Conservation (phyloP, 2,113 vertebrate species). For the Oryzias javanicus region DNA sequence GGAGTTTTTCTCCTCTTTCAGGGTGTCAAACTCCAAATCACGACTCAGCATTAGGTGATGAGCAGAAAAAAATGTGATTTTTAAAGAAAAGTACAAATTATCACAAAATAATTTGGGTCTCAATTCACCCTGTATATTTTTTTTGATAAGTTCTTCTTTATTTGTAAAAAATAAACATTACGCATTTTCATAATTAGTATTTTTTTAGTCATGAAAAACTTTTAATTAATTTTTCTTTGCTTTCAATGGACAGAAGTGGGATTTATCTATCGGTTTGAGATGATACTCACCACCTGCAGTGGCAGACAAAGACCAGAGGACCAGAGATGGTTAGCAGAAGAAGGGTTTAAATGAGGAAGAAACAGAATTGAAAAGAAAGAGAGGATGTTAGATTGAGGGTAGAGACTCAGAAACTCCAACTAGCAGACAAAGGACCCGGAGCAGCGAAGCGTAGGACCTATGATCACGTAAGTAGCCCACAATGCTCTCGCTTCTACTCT, state of each 20-base stretch:
- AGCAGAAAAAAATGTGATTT: background rate
- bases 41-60: conserved; percentile 1
- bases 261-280: conserved; percentile 24
- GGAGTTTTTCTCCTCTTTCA: background rate
- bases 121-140: too few relatives aligned
- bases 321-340: conserved; percentile 58
- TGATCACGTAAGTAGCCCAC: conserved; percentile 22
- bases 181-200: too few relatives aligned
- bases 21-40: background rate
- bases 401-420: conserved; percentile 16
- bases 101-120: too few relatives aligned
- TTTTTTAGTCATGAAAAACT: too few relatives aligned
- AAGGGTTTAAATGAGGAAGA: conserved; percentile 46
- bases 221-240: background rate
- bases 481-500: conserved; percentile 47
- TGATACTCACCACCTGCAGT: conserved; percentile 72
- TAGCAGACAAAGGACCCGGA: conserved; percentile 15
- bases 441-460: conserved; percentile 12
- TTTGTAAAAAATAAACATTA: too few relatives aligned
- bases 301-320: conserved; percentile 46
- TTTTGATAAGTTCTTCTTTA: too few relatives aligned
- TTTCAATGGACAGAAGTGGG: background rate
- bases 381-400: conserved; percentile 54
- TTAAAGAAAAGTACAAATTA: too few relatives aligned
- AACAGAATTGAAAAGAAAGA: conserved; percentile 51